These are phyloP conservation scores for Eledone cirrhosa DNA, from an alignment of 2,888 invertebrate genomes.

Conservation along the genomic window DNA sequence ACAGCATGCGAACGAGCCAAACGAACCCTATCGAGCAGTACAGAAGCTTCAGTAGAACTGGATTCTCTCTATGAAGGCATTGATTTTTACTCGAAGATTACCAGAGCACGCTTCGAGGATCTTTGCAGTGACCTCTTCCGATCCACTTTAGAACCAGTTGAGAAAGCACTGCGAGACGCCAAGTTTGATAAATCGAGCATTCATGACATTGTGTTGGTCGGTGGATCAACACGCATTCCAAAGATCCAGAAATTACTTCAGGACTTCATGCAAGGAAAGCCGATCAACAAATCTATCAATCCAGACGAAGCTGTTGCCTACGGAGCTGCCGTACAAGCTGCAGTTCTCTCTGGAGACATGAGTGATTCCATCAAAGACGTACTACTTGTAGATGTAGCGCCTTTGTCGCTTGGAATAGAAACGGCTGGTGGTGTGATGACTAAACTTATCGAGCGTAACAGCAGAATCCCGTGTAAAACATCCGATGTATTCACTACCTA, in stretches of 20 bases:
- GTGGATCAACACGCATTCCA: slow-evolving; percentile 96
- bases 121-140: slow-evolving; percentile 94
- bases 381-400: slow-evolving; percentile 76
- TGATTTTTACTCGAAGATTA: slow-evolving; percentile 93
- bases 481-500: slow-evolving; percentile 80
- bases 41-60: slow-evolving; percentile 79
- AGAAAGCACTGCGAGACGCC: slow-evolving; percentile 92
- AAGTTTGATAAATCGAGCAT: slow-evolving; percentile 86
- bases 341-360: slow-evolving; percentile 78
- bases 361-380: slow-evolving; percentile 81
- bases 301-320: slow-evolving; percentile 97
- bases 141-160: slow-evolving; percentile 92
- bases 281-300: slow-evolving; percentile 95
- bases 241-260: slow-evolving; percentile 95
- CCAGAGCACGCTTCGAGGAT: slow-evolving; percentile 94
- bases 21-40: slow-evolving; percentile 70
- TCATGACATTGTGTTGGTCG: slow-evolving; percentile 76
- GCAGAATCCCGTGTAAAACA: slow-evolving; percentile 62
- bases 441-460: slow-evolving; percentile 52
- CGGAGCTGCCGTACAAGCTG: slow-evolving; percentile 64
- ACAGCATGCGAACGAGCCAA: slow-evolving; percentile 82
- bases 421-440: slow-evolving; percentile 64
- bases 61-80: slow-evolving; percentile 93
- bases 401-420: slow-evolving; percentile 72
- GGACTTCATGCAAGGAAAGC: slow-evolving; percentile 74